phyloP scores from a whole-genome alignment of 30 jellyfish, hydroid and myxozoan genomes.

The Turritopsis rubra region DNA sequence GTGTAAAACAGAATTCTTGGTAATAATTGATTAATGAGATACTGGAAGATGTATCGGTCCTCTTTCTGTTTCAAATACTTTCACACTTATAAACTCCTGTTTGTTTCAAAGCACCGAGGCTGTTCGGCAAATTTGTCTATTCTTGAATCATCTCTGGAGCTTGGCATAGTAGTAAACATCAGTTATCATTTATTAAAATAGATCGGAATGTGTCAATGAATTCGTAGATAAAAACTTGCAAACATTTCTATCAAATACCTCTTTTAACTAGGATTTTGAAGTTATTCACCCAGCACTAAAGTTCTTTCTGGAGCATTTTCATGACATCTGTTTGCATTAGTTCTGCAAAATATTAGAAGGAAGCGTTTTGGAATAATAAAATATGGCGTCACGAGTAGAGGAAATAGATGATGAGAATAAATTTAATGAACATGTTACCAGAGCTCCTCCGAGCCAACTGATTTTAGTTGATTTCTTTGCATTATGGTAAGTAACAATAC shows the following conservation, averaged over 20 bases:
- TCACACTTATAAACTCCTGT: background rate
- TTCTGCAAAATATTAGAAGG: background rate
- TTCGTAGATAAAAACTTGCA: background rate
- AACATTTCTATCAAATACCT: too few relatives aligned
- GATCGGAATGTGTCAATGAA: background rate
- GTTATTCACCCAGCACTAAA: too few relatives aligned
- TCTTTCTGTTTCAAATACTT: background rate
- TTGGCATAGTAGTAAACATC: too few relatives aligned
- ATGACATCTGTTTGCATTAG: background rate
- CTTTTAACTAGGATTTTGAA: too few relatives aligned
- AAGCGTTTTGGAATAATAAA: background rate
- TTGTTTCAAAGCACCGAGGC: too few relatives aligned
- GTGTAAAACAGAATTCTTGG: background rate
- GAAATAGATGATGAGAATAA: slow-evolving; percentile 28
- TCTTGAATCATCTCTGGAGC: background rate
- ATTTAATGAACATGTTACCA: slow-evolving; percentile 25
- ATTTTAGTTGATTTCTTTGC: slow-evolving; percentile 66
- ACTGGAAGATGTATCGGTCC: background rate
- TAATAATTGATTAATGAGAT: background rate
- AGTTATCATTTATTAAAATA: too few relatives aligned
- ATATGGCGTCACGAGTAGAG: slow-evolving; percentile 15
- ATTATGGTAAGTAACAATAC: slow-evolving; percentile 32
- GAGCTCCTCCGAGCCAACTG: slow-evolving; percentile 19
- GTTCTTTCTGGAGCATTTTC: background rate
- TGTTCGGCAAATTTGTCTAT: background rate